Evolutionary conservation across 2,888 invertebrate species (phyloP), one percentile per base, ranked within the genome.

Genomic region (Mythimna vitellina): DNA sequence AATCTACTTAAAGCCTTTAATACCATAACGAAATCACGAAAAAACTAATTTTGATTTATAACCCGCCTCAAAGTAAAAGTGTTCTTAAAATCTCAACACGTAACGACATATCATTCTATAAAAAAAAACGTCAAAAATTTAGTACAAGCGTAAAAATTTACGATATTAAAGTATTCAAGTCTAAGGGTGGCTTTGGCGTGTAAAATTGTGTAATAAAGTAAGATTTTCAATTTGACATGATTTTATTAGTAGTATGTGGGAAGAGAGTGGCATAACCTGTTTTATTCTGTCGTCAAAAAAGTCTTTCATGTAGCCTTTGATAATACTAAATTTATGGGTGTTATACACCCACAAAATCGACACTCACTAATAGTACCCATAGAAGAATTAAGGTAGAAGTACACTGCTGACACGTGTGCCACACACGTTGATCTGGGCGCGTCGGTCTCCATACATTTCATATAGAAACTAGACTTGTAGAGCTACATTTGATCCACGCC

Each of bases 181-280:
- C 42, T 62, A 22, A 22, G n/a, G 56, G 61, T 69, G 42, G 72
- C 62, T 54, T 63, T 60, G 29, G 17, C 29, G 49, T 56, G 51
- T 63, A 65, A 83, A 78, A 82, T 70, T 76, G 70, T 63, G 67
- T 75, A 75, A 67, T 73, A 65, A 70, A 66, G 69, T 58, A 54
- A 66, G 82, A 66, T 6, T 80, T 83, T 83, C 80, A 84, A 82
- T 83, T 84, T 84, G 38, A 69, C 68, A 67, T 60, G 84, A 67
- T 83, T 74, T 81, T 82, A 84, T 75, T 67, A 29, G 46, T 54
- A 35, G 38, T 53, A 66, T 38, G 61, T 72, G 73, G 61, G 22
- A 22, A 49, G 38, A 25, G 12, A 9, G 12, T 10, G 14, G 2
- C 49, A 38, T 78, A 65, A 56, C 10, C 20, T 17, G n/a, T 60